Base-by-base conservation (phyloP, 2,888 invertebrate genomes). In the Diachrysia chrysitis region DNA sequence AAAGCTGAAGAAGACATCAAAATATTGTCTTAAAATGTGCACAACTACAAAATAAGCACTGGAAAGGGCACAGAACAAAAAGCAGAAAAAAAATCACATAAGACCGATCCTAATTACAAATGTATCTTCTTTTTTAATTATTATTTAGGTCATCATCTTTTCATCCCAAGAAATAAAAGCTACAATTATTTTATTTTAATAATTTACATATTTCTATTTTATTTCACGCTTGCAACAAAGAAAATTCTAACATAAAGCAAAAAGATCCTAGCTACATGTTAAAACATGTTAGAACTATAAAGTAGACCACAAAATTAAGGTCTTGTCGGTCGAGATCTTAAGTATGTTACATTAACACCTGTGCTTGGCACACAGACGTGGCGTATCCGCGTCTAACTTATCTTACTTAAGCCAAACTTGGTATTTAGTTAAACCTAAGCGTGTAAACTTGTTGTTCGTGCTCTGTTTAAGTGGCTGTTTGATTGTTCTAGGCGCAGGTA, bases 401-500 rank as follows among this genome's bases (percentile, higher is more conserved):
- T 93, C 93, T 92, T 87, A 92, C 90, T 91, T 92, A 92, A 93
- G 93, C 92, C 89, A 80, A 88, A 91, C 89, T 92, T 88, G 86
- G 93, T 93, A 92, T 94, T 93, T 93, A 93, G 93, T 93, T 93
- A 94, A 93, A 90, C 88, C 93, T 90, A 91, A 93, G 87, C 88
- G 83, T 77, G 75, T 74, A 76, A 86, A 87, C 81, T 87, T 89
- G 85, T 83, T 89, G 87, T 89, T 85, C 86, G 83, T 79, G 72
- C 82, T 73, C 75, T 85, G 87, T 86, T 86, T 85, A 87, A 92
- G 92, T 91, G 90, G 89, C 72, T 91, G 90, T 93, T 92, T 94
- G 93, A 94, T 94, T 94, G 94, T 93, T 93, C 93, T 93, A 94
- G 93, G 93, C 93, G 87, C 92, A 93, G 93, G 92, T 93, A 92